Evolutionary conservation across 2,888 invertebrate species (phyloP).

Genomic region (Meliscaeva auricollis): DNA sequence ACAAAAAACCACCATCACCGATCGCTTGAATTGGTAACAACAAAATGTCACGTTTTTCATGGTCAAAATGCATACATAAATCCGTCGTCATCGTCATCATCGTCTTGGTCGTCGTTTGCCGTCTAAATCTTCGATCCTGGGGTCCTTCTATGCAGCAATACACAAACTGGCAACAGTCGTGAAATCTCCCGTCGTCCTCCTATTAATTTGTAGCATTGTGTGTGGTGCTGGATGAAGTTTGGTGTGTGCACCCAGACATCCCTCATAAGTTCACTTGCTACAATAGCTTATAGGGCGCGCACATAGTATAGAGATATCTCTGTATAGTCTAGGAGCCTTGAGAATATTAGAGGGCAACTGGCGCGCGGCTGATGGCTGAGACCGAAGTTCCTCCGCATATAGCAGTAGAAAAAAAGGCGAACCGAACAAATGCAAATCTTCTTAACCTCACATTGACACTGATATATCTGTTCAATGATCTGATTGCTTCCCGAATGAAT

Average conservation of each 20-base stretch:
- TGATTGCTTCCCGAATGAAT: slow-evolving; percentile 75
- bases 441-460: slow-evolving; percentile 76
- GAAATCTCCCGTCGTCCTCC: slow-evolving; percentile 82
- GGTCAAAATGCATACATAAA: slow-evolving; percentile 79
- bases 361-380: neutral
- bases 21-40: slow-evolving; percentile 81
- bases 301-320: slow-evolving; percentile 31
- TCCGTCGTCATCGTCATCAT: slow-evolving; percentile 51
- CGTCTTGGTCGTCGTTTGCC: slow-evolving; percentile 26
- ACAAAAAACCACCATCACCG: slow-evolving; percentile 24
- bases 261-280: slow-evolving; percentile 74
- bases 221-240: slow-evolving; percentile 77
- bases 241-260: slow-evolving; percentile 74
- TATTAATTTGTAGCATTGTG: slow-evolving; percentile 79
- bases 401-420: slow-evolving; percentile 17
- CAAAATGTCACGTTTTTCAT: slow-evolving; percentile 84
- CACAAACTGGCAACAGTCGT: slow-evolving; percentile 77
- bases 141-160: slow-evolving; percentile 36
- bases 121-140: slow-evolving; percentile 51
- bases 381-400: neutral
- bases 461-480: slow-evolving; percentile 76
- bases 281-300: slow-evolving; percentile 23
- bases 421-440: slow-evolving; percentile 74
- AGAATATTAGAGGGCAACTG: slow-evolving; percentile 31
- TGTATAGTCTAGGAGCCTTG: slow-evolving; percentile 77